Evolutionary conservation across 2,113 vertebrate genomes (phyloP), one percentile per base, ranked within the genome.

Genomic region (Tupaia tana): DNA sequence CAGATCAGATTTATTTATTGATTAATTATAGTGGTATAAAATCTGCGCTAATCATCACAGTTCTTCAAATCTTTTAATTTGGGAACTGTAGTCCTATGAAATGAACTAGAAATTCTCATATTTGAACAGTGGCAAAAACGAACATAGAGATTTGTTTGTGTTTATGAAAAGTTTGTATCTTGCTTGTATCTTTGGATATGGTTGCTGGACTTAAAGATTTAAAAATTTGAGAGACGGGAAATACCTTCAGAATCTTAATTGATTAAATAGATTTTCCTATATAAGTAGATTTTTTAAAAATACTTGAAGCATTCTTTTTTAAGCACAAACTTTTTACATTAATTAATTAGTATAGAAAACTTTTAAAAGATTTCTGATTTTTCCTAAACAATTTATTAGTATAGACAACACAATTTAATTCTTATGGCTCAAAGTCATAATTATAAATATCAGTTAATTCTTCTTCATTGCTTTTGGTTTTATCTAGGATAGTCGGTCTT

Each of bases 81-180:
- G 58, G 64, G 31, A 89, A 94, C n/a, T 24, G 71, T n/a, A 70
- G 24, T 18, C 9, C 24, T 83, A 18, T 75, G 78, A 94, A 25
- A 22, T 64, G 73, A 75, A 64, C 43, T 64, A 85, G 61, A 93
- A 18, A 27, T 16, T 25, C 15, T 91, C 2, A 64, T 86, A 56
- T n/a, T 94, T 92, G 34, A 94, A 80, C 84, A 90, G 9, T 87
- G 70, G n/a, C 22, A 75, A 67, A 96, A 80, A 80, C 80, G 56
- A 90, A 79, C 78, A 54, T 27, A 73, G 22, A 77, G 15, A 83
- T 83, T 81, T 93, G 29, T 31, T 94, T 91, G 71, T 77, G 52
- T 29, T 29, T 78, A 89, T 66, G 89, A 77, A 95, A 90, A 83
- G 52, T 83, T 81, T 91, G 8, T 89, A 3, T 82, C 69, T 93